Conservation (phyloP, 2,888 invertebrate species). For the Scotopteryx bipunctaria region DNA sequence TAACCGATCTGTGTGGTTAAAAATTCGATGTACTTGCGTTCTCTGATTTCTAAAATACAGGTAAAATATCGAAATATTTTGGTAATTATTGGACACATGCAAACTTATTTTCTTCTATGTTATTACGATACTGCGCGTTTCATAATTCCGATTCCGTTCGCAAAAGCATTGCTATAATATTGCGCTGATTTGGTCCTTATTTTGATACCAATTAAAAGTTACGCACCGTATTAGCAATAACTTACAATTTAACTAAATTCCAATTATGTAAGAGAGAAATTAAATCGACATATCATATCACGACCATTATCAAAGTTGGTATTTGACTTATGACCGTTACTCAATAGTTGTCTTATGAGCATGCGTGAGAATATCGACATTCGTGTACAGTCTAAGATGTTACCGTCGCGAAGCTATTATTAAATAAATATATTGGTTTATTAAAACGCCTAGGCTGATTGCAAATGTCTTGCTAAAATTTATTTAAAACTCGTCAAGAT, state of each 20-base stretch:
- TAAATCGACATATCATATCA: constrained; percentile 21
- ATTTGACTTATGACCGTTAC: constrained; percentile 29
- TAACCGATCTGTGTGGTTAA: constrained; percentile 28
- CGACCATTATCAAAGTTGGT: constrained; percentile 5
- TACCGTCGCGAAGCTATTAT: constrained; percentile 44
- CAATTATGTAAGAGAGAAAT: constrained; percentile 16
- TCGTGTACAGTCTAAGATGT: constrained; percentile 50
- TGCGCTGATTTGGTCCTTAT: too few relatives aligned
- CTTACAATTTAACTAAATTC: not conserved
- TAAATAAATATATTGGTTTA: constrained; percentile 51
- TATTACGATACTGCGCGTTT: too few relatives aligned
- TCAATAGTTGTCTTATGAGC: constrained; percentile 25
- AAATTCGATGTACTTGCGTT: constrained; percentile 32
- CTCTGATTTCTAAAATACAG: constrained; percentile 6
- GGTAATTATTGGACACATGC: not conserved
- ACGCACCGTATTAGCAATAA: too few relatives aligned
- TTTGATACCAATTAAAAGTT: too few relatives aligned
- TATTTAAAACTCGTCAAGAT: constrained; percentile 22
- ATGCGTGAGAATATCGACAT: constrained; percentile 46
- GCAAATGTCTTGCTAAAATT: constrained; percentile 34
- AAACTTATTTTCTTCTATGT: too few relatives aligned
- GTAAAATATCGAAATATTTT: constrained; percentile 3
- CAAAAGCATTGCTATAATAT: too few relatives aligned
- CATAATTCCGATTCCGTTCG: too few relatives aligned
- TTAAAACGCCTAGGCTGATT: constrained; percentile 39